Evolutionary conservation across 2,888 invertebrate genomes (phyloP), one percentile per base, ranked within the genome.

Genomic region (Euzophera pinguis): DNA sequence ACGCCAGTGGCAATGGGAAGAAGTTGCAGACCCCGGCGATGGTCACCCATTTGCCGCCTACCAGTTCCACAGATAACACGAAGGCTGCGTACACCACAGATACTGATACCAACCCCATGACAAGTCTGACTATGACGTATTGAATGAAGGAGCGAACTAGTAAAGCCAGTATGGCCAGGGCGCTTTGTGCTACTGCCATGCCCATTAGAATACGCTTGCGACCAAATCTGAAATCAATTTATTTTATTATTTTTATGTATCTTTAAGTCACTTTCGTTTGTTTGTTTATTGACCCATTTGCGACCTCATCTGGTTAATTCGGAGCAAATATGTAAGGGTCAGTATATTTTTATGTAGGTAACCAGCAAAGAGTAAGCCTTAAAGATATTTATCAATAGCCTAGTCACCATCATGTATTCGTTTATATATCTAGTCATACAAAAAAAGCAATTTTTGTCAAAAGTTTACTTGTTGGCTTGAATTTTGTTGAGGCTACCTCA

Each of bases 51-150:
- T 94, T 93, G 1, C 95, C 95, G 38, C 95, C 95, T 3, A 95
- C 95, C 52, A 95, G 84, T 76, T 96, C 96, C 64, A 95, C 94
- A 35, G 95, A 93, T 34, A 96, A 85, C 5, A 96, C 95, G 65
- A 96, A 95, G 22, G 94, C 95, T 37, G 95, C 94, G 76, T 95
- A 95, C 17, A 96, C 96, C 47, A 96, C 94, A 13, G 95, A 95
- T n/a, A 95, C 95, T 0, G 94, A 95, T 10, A 95, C 94, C 62
- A 94, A 92, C 0, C 96, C 96, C 74, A 95, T 91, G 2, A 94
- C 69, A 3, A 94, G 92, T 42, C 96, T 88, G 41, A 96, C 90
- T 0, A 93, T 80, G 43, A 95, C 90, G 79, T 95, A 96, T 58
- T 95, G 88, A 61, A 93, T 86, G 78, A 93, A 95, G 61, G 94